Conservation (phyloP, 2,113 vertebrate genomes). For the Tupaia chinensis region DNA sequence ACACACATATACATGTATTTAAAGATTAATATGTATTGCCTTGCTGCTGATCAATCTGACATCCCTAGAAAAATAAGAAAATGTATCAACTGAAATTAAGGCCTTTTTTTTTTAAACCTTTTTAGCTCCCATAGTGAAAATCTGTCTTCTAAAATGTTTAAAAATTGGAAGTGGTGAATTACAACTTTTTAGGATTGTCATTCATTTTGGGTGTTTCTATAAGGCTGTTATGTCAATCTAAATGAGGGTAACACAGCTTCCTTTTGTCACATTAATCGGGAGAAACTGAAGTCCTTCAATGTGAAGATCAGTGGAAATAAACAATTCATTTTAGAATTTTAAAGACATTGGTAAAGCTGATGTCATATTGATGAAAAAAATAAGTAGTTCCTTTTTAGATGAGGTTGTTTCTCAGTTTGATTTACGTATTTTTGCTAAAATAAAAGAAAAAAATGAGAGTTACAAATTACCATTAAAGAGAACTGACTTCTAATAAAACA, state of each 20-base stretch:
- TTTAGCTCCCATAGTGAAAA: not conserved
- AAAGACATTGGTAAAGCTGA: slow-evolving; percentile 33
- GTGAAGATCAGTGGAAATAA: slow-evolving; percentile 69
- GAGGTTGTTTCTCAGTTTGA: slow-evolving; percentile 60
- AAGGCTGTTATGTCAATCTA: not conserved
- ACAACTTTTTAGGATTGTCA: slow-evolving; percentile 31
- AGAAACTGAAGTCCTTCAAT: slow-evolving; percentile 62
- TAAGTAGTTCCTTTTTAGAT: slow-evolving; percentile 29
- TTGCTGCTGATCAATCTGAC: slow-evolving; percentile 59
- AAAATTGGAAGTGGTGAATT: slow-evolving; percentile 53
- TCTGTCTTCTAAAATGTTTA: slow-evolving; percentile 60
- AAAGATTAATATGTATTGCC: slow-evolving; percentile 64
- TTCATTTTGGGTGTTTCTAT: slow-evolving; percentile 49
- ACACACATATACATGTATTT: not conserved
- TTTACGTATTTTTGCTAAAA: slow-evolving; percentile 59
- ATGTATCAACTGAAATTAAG: slow-evolving; percentile 54
- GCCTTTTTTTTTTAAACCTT: not conserved
- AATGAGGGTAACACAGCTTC: slow-evolving; percentile 20
- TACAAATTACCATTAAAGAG: slow-evolving; percentile 46
- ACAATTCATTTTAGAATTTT: slow-evolving; percentile 28
- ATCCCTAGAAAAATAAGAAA: slow-evolving; percentile 62
- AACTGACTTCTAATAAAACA: slow-evolving; percentile 58
- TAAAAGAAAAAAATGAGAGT: slow-evolving; percentile 45
- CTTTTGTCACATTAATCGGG: slow-evolving; percentile 48
- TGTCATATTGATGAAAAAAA: not conserved